phyloP scores from a whole-genome alignment of 2,888 invertebrate species.

The Zelleria hepariella region DNA sequence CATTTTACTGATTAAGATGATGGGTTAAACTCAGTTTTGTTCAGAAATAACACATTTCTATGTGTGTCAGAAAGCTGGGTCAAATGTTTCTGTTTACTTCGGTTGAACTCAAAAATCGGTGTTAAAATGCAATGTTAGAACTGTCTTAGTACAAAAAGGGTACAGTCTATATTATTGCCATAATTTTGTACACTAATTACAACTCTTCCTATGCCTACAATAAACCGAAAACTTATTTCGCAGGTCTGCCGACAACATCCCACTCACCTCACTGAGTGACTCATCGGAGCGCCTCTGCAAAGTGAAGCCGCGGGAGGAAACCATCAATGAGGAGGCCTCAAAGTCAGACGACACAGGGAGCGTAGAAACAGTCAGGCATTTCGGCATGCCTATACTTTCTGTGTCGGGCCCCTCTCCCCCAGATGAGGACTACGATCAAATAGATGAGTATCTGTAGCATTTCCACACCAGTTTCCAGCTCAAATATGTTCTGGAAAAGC shows the following conservation, averaged over 20 bases:
- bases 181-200: too few species aligned
- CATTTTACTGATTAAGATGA: too few species aligned
- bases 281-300: slow-evolving; percentile 66
- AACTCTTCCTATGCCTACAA: too few species aligned
- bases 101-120: too few species aligned
- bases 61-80: too few species aligned
- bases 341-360: slow-evolving; percentile 63
- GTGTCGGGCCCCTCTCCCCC: slow-evolving; percentile 86
- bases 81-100: too few species aligned
- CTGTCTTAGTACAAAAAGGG: too few species aligned
- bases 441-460: slow-evolving; percentile 76
- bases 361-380: slow-evolving; percentile 72
- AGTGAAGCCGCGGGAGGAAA: slow-evolving; percentile 53
- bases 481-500: slow-evolving; percentile 64
- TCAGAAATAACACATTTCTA: too few species aligned
- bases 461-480: slow-evolving; percentile 66
- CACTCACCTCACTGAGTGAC: slow-evolving; percentile 58
- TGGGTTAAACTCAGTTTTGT: too few species aligned
- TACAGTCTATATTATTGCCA: too few species aligned
- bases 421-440: slow-evolving; percentile 76
- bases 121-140: too few species aligned
- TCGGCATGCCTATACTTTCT: slow-evolving; percentile 82
- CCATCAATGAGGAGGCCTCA: slow-evolving; percentile 56
- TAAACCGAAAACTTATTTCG: too few species aligned
- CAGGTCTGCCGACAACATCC: slow-evolving; percentile 67